Evolutionary conservation across 2,888 invertebrate species (phyloP).

Genomic region (Hydrotaea diabolus): DNA sequence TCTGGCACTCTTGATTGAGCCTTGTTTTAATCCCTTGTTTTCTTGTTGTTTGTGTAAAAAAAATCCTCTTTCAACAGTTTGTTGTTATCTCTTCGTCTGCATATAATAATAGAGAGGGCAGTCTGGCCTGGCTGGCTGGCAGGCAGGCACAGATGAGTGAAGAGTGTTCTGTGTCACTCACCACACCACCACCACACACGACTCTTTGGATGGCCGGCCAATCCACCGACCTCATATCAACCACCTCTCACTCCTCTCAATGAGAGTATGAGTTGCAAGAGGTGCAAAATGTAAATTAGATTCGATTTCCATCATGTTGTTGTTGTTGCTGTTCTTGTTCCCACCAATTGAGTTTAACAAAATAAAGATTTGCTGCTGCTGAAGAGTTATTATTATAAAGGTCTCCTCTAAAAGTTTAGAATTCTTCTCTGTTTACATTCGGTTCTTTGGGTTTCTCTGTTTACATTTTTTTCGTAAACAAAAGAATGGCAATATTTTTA

Average conservation of each 20-base stretch:
- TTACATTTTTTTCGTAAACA: conserved; percentile 16
- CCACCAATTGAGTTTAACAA: not conserved
- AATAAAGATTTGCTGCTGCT: not conserved
- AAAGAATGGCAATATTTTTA: not conserved
- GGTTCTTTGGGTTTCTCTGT: conserved; percentile 15
- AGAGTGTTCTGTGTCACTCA: not conserved
- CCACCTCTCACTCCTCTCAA: not conserved
- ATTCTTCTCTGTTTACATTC: conserved; percentile 27
- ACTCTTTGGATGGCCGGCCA: too few relatives aligned
- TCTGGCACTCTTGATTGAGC: too few relatives aligned
- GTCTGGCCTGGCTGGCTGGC: too few relatives aligned
- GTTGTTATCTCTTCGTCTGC: not conserved
- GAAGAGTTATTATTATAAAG: not conserved
- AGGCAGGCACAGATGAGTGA: not conserved
- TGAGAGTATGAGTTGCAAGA: conserved; percentile 9
- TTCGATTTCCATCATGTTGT: not conserved
- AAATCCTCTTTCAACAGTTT: not conserved
- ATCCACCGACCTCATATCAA: not conserved
- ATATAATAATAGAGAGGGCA: not conserved
- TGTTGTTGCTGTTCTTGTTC: too few relatives aligned
- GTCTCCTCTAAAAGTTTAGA: conserved; percentile 6
- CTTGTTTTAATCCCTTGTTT: too few relatives aligned
- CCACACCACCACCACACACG: too few relatives aligned
- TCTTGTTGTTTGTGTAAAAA: not conserved
- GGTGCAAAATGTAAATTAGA: not conserved